Percentiles rank a stretch among this genome's conserved stretches.
Evolutionary conservation across 2,113 vertebrate genomes (phyloP).

Genomic region (Merops nubicus): DNA sequence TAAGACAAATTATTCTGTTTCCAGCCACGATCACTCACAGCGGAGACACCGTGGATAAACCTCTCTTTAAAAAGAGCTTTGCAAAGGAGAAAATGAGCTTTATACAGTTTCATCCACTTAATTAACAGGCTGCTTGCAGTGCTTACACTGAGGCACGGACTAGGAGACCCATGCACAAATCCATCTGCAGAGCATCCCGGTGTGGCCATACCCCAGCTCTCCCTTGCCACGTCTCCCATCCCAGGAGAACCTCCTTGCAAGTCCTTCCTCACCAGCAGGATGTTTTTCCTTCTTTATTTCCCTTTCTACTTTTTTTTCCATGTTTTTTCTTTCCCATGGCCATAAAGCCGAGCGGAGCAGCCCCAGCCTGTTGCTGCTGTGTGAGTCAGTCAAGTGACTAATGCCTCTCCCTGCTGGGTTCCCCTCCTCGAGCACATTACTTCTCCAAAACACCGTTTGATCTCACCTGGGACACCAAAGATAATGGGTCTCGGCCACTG

Average conservation of each 20-base stretch:
- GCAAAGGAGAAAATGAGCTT: neutral
- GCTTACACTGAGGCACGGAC: neutral
- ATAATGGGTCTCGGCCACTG: neutral
- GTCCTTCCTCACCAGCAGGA: neutral
- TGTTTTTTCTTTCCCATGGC: neutral
- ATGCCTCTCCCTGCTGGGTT: neutral
- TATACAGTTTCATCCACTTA: neutral
- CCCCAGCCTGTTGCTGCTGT: neutral
- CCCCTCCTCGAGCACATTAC: neutral
- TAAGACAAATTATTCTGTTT: slow-evolving; percentile 26
- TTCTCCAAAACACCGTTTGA: neutral
- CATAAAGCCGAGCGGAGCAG: neutral
- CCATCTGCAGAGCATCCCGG: fast-evolving
- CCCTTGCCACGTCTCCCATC: neutral
- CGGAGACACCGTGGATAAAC: neutral
- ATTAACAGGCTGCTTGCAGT: neutral
- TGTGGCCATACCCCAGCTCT: neutral
- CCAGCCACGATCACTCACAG: neutral
- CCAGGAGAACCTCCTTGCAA: neutral
- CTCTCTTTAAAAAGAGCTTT: neutral
- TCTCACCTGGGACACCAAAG: neutral
- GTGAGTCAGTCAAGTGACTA: slow-evolving; percentile 47
- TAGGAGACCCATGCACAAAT: neutral
- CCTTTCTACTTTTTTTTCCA: neutral
- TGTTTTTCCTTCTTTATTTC: neutral